A percentile compares a stretch with the other conserved stretches of the same genome.
Conservation (phyloP, 2,113 vertebrate species). For the Otis tarda region DNA sequence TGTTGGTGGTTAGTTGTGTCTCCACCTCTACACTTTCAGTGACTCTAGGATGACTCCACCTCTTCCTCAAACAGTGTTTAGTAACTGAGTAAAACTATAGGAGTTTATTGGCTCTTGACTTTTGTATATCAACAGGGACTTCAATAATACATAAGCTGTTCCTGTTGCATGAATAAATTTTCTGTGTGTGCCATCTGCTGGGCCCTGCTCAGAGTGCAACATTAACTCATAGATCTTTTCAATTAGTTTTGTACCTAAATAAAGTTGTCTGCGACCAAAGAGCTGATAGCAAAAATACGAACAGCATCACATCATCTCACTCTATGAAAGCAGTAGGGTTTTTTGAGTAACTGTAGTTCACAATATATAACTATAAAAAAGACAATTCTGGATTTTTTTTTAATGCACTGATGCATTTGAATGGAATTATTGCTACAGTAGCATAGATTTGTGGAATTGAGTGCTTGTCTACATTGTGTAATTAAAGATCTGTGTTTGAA, state of each 20-base stretch:
- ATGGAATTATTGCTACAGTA: not conserved
- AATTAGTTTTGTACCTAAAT: rapidly evolving
- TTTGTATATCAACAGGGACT: rapidly evolving
- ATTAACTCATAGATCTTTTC: not conserved
- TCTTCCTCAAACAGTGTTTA: not conserved
- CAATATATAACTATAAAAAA: not conserved
- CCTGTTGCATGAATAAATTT: not conserved
- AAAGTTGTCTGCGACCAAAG: not conserved
- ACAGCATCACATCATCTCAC: rapidly evolving
- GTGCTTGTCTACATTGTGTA: not conserved
- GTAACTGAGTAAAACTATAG: not conserved
- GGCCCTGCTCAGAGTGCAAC: not conserved
- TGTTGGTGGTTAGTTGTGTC: not conserved
- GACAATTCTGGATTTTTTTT: not conserved
- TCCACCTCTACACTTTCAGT: rapidly evolving
- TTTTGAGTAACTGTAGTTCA: not conserved
- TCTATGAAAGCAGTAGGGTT: not conserved
- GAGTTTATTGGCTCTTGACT: not conserved
- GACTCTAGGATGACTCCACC: not conserved
- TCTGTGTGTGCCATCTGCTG: conserved; percentile 46
- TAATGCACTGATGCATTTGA: rapidly evolving
- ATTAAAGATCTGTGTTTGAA: not conserved
- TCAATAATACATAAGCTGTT: rapidly evolving
- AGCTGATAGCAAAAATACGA: rapidly evolving
- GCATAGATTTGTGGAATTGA: rapidly evolving